These are phyloP conservation scores for Avahi laniger DNA, from an alignment of 2,797 vertebrate species.

Conservation along the genomic window DNA sequence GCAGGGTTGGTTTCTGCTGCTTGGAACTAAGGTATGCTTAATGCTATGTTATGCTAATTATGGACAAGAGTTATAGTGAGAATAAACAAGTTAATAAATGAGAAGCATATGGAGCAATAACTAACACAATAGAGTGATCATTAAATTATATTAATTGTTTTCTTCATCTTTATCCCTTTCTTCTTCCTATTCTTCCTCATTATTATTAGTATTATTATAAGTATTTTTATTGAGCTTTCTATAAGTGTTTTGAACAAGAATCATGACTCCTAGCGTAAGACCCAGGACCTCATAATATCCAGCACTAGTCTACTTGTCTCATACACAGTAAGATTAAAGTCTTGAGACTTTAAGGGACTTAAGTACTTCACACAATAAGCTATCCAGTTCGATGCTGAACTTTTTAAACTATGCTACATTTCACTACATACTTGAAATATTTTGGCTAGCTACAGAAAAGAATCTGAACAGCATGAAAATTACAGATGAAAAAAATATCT, in stretches of 20 bases:
- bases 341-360: neutral
- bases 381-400: neutral
- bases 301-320: neutral
- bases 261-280: neutral
- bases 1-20: neutral
- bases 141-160: neutral
- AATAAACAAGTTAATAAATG: neutral
- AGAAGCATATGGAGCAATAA: neutral
- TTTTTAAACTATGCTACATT: constrained; percentile 19
- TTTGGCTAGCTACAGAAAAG: constrained; percentile 54
- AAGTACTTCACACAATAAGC: neutral
- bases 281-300: neutral
- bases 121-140: neutral
- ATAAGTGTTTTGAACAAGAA: neutral
- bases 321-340: neutral
- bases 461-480: constrained; percentile 33
- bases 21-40: neutral
- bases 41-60: neutral
- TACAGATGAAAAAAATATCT: constrained; percentile 29
- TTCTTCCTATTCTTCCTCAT: neutral
- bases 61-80: neutral
- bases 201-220: neutral
- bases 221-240: neutral
- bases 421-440: constrained; percentile 51
- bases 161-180: neutral